Base-by-base conservation (phyloP, 2,888 invertebrate species). In the Morpho helenor region DNA sequence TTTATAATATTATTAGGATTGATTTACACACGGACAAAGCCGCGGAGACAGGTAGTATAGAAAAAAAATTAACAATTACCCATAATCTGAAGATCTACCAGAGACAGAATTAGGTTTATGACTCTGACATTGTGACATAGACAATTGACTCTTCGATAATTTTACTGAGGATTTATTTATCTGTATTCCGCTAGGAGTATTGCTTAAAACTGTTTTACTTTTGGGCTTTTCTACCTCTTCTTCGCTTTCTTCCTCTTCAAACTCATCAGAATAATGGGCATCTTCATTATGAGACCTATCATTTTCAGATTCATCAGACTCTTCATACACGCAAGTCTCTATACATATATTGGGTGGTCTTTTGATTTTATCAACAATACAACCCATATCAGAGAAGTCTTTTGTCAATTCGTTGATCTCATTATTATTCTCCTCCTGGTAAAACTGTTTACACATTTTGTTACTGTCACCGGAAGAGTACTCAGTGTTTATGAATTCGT, bases 361-460 rank as follows among this genome's bases (percentile, higher is more conserved):
- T 62, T 87, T 88, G 48, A 83, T 77, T 7, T 81, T 83, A 51
- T 84, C 86, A 8, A 89, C 86, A 50, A 91, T 84, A 62, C 90
- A 91, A 23, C 91, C 91, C 91, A 91, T 91, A 63, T 82, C 81
- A 6, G 84, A 79, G 2, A 91, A 68, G n/a, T 87, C 80, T 62
- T 87, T 84, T 5, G 89, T 82, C 7, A 91, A 71, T 53, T 82
- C 84, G 80, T 90, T 82, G 56, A 91, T 72, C 63, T 88, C 86
- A 77, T 91, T 91, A 68, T 91, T 91, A 66, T 91, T 91, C 67
- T 86, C 90, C 68, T 91, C 91, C 69, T 76, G 79, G 62, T 77
- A 82, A 56, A 65, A 71, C 73, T 79, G 80, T 79, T 82, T 84
- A 59, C 73, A 71, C 72, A 79, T 76, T 66, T 76, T 78, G 68